These are phyloP conservation scores for Camponotus floridanus DNA, from an alignment of 1,140 invertebrate genomes.

Conservation along the genomic window DNA sequence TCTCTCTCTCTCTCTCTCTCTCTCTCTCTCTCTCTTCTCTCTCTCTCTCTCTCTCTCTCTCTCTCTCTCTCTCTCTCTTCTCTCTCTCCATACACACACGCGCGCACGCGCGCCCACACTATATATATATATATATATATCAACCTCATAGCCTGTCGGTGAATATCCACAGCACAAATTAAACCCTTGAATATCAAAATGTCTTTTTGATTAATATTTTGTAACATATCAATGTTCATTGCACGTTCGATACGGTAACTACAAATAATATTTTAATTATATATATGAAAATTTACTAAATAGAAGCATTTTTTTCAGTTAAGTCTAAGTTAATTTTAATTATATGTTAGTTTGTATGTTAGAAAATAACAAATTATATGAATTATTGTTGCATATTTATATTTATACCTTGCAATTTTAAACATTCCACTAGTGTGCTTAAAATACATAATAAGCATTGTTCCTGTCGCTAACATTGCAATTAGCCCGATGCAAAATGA, in stretches of 20 bases:
- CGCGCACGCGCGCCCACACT: too few relatives aligned
- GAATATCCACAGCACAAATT: constrained; percentile 1
- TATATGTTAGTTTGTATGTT: neutral
- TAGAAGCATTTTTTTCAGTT: neutral
- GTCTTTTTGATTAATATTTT: neutral
- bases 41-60: too few relatives aligned
- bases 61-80: too few relatives aligned
- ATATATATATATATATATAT: neutral
- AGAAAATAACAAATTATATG: neutral
- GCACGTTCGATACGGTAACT: constrained; percentile 32
- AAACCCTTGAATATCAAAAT: neutral
- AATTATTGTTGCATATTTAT: neutral
- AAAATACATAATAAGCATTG: neutral
- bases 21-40: too few relatives aligned
- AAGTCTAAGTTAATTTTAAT: neutral
- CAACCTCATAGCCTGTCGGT: constrained; percentile 29
- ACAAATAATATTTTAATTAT: constrained; percentile 33
- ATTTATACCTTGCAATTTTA: neutral
- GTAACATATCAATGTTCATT: neutral
- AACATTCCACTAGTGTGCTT: constrained; percentile 1
- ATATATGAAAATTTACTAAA: neutral
- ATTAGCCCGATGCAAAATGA: neutral
- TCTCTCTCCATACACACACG: too few relatives aligned
- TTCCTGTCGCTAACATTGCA: neutral
- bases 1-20: too few relatives aligned